These are phyloP conservation scores for Lithophane semibrunnea DNA, from an alignment of 2,888 invertebrate genomes.

Conservation along the genomic window DNA sequence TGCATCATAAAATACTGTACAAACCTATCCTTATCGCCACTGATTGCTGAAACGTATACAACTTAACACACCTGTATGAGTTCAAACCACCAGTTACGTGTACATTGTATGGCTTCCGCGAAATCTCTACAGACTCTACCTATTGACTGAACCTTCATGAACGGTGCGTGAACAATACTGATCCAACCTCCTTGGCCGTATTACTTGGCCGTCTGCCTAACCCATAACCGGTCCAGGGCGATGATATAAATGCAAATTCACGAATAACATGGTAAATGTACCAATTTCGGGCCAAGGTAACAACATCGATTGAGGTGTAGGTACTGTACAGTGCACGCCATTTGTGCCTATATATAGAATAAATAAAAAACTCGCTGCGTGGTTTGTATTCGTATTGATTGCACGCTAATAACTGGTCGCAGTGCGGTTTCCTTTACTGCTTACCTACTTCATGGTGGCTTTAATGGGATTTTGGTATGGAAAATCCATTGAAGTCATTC, in stretches of 20 bases:
- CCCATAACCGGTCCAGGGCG: conserved; percentile 45
- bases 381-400: conserved; percentile 60
- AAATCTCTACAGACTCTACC: not conserved
- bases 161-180: conserved; percentile 9
- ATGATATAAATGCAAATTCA: conserved; percentile 66
- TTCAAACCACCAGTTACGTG: no score
- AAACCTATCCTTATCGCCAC: not conserved
- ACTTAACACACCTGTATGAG: no score
- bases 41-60: not conserved
- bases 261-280: conserved; percentile 71
- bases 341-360: conserved; percentile 76
- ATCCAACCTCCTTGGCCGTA: conserved; percentile 13
- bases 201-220: conserved; percentile 53
- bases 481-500: conserved; percentile 20
- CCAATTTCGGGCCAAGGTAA: conserved; percentile 82
- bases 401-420: conserved; percentile 55
- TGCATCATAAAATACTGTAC: not conserved
- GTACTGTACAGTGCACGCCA: conserved; percentile 74
- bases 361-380: conserved; percentile 49
- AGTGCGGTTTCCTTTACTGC: conserved; percentile 55
- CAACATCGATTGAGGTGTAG: conserved; percentile 78
- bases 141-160: not conserved
- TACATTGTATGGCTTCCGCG: not conserved
- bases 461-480: conserved; percentile 15
- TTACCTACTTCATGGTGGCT: conserved; percentile 11